Evolutionary conservation across 2,113 vertebrate genomes (phyloP).

Genomic region (Plestiodon gilberti): DNA sequence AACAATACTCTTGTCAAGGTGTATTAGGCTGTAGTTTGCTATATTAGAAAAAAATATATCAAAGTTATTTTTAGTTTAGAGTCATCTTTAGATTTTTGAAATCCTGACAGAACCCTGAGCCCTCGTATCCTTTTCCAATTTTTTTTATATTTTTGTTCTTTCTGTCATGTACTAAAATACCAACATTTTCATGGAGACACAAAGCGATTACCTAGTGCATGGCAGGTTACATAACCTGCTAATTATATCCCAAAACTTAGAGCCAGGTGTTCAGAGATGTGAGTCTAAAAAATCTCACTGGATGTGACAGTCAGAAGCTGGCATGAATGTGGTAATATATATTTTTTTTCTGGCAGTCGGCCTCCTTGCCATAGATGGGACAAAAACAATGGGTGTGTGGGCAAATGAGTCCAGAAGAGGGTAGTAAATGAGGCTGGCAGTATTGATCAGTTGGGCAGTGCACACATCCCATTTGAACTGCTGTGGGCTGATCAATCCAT

Average conservation of each 20-base stretch:
- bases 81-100: neutral
- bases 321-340: slow-evolving; percentile 1
- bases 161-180: slow-evolving; percentile 18
- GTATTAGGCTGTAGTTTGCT: neutral
- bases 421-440: slow-evolving; percentile 10
- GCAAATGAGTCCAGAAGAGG: slow-evolving; percentile 17
- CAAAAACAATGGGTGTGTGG: neutral
- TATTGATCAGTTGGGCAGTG: neutral
- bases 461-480: neutral
- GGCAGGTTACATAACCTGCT: slow-evolving; percentile 56
- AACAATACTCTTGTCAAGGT: neutral
- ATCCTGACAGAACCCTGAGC: neutral
- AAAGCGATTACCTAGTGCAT: slow-evolving; percentile 9
- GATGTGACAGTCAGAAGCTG: neutral
- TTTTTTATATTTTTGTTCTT: slow-evolving; percentile 4
- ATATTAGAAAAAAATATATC: neutral
- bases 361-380: slow-evolving; percentile 8
- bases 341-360: slow-evolving; percentile 6
- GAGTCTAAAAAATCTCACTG: slow-evolving; percentile 45
- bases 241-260: slow-evolving; percentile 58
- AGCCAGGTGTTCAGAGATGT: slow-evolving; percentile 34
- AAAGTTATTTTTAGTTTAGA: slow-evolving; percentile 7
- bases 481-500: neutral
- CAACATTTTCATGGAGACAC: neutral
- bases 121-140: slow-evolving; percentile 3